phyloP scores from a whole-genome alignment of 1,140 invertebrate genomes.

The Rhopalosiphum padi region DNA sequence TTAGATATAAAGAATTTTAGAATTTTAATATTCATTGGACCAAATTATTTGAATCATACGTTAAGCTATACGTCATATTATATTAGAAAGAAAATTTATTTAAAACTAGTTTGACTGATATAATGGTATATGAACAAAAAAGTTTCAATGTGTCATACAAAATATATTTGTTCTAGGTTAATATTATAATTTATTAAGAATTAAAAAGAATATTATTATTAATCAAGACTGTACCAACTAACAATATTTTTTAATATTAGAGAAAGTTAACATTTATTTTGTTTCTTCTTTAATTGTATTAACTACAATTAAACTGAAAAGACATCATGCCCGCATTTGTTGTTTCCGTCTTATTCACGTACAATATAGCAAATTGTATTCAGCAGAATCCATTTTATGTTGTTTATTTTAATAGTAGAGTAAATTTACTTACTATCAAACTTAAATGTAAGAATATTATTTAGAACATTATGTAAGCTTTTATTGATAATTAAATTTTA shows the following conservation, averaged over 20 bases:
- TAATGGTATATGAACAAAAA: not conserved
- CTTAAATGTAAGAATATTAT: too few relatives aligned
- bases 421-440: too few relatives aligned
- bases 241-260: not conserved
- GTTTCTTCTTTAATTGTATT: not conserved
- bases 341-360: too few relatives aligned
- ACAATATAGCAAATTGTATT: too few relatives aligned
- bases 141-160: not conserved
- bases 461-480: too few relatives aligned
- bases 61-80: not conserved
- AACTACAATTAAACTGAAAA: not conserved
- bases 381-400: too few relatives aligned
- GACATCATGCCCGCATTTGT: too few relatives aligned
- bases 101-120: not conserved
- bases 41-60: not conserved
- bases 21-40: conserved; percentile 17
- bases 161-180: not conserved
- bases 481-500: too few relatives aligned
- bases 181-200: not conserved
- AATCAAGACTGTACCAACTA: not conserved
- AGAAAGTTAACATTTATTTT: not conserved
- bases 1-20: conserved; percentile 43
- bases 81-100: not conserved
- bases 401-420: too few relatives aligned
- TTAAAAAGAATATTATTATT: not conserved